Conservation (phyloP, 2,113 vertebrate species). For the Lucifuga dentata region DNA sequence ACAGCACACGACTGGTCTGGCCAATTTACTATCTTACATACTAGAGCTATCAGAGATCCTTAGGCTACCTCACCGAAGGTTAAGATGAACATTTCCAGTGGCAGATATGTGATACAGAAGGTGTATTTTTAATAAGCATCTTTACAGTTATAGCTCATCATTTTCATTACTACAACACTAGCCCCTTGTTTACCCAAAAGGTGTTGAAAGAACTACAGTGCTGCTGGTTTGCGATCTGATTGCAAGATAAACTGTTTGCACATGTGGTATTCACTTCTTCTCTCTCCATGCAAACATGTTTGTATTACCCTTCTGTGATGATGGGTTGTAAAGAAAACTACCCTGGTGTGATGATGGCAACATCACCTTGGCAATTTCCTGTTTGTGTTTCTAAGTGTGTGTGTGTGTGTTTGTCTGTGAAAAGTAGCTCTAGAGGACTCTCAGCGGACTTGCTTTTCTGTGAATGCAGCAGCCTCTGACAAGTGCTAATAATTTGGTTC, state of each 20-base stretch:
- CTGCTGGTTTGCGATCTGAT: slow-evolving; percentile 2
- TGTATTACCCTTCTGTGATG: slow-evolving; percentile 37
- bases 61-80: too few species aligned
- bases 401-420: background rate
- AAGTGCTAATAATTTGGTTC: slow-evolving; percentile 31
- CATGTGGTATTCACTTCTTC: slow-evolving; percentile 23
- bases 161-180: background rate
- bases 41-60: too few species aligned
- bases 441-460: background rate
- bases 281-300: slow-evolving; percentile 15
- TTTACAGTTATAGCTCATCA: background rate
- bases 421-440: background rate
- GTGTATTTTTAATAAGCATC: too few species aligned
- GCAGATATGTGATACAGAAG: too few species aligned
- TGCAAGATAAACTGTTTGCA: slow-evolving; percentile 24
- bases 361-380: background rate
- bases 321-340: slow-evolving; percentile 21
- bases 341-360: slow-evolving; percentile 26
- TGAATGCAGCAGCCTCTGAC: background rate
- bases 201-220: slow-evolving; percentile 6
- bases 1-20: too few species aligned
- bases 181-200: background rate
- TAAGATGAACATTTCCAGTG: too few species aligned
- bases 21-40: too few species aligned
- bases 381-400: background rate